Evolutionary conservation across 2,113 vertebrate genomes (phyloP), one percentile per base, ranked within the genome.

Genomic region (Scopus umbretta): DNA sequence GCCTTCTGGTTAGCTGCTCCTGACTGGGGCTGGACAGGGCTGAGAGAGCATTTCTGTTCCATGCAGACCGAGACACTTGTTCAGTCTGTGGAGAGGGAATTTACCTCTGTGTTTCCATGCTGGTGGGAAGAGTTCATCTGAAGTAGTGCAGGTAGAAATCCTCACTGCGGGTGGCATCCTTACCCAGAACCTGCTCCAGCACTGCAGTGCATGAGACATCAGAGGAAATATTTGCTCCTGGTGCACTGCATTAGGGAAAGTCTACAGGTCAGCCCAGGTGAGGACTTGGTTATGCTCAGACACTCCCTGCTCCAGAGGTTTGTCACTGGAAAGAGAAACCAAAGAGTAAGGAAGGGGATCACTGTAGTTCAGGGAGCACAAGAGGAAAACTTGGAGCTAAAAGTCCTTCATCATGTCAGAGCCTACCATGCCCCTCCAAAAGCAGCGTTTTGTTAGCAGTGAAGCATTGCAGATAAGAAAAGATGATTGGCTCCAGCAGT

Each of bases 381-480:
- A 9, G 47, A 65, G 59, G 55, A 58, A 47, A 93, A 49, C 7
- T 13, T 11, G 7, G 61, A 47, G 21, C 47, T 50, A 12, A 27
- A 62, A 47, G 2, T 3, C 16, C 7, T 9, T 29, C 6, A 4
- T 7, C 18, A 71, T 58, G 62, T 43, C 75, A 58, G 62, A 42
- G 40, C 15, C 15, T 20, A 43, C 50, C 4, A 1, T 5, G 18
- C 21, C 22, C 13, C 62, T 66, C 49, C 58, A 47, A 61, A 62
- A 73, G 6, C n/a, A 0, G 0, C 50, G 65, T n/a, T 71, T 38
- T 26, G 15, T 27, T 45, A 65, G n/a, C 21, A 76, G 30, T 0
- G 1, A 59, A 47, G 32, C 55, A 10, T 30, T 5, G 42, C 45
- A 40, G 65, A 12, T 14, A 34, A 58, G 20, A 15, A 42, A 42